Conservation (phyloP, 2,113 vertebrate species). For the Pterophyllum scalare region DNA sequence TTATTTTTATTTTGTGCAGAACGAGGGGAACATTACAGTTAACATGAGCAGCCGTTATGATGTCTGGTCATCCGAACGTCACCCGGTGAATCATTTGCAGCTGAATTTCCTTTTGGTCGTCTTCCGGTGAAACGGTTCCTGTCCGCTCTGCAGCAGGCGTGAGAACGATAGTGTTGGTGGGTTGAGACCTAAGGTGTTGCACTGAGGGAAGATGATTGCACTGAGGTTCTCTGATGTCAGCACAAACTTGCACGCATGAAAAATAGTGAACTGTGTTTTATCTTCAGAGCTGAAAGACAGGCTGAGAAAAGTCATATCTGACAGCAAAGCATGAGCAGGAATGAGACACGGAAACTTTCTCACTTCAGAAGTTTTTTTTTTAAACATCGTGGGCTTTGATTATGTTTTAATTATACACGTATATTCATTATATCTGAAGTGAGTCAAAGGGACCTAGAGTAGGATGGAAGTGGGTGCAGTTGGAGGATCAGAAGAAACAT, state of each 20-base stretch:
- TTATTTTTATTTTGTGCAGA: neutral
- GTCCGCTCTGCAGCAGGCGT: neutral
- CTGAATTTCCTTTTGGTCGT: no score
- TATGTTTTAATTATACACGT: neutral
- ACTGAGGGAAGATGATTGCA: neutral
- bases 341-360: no score
- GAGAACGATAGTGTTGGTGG: neutral
- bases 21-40: neutral
- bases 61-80: neutral
- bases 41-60: neutral
- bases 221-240: neutral
- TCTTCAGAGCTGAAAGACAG: neutral
- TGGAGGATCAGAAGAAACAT: no score
- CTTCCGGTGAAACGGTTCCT: neutral
- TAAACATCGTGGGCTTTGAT: no score
- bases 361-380: no score
- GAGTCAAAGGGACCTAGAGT: no score
- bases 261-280: neutral
- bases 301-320: neutral
- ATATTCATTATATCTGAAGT: neutral
- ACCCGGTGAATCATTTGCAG: no score
- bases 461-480: no score
- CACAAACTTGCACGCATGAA: neutral
- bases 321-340: neutral
- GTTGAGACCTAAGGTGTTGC: neutral